Evolutionary conservation across 2,797 vertebrate genomes (phyloP).

Genomic region (Acanthornis magna): DNA sequence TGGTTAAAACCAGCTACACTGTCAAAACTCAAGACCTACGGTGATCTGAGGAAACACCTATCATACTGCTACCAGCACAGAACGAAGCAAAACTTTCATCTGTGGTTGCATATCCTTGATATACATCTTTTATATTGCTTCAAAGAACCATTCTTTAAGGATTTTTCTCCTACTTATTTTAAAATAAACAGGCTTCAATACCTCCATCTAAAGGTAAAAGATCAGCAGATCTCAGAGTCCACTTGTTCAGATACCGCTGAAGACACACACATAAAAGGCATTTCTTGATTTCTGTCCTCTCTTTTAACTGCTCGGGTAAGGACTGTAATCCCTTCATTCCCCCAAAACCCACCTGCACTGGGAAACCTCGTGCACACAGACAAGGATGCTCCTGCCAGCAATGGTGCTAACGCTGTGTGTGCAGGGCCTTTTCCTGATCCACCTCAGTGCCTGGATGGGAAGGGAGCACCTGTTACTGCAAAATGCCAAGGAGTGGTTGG

Average conservation of each 20-base stretch:
- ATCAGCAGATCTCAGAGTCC: neutral
- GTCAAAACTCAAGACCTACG: neutral
- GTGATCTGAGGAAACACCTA: neutral
- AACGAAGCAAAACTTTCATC: neutral
- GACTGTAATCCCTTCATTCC: neutral
- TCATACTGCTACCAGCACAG: neutral
- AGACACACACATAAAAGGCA: neutral
- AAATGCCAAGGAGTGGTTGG: neutral
- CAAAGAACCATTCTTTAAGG: neutral
- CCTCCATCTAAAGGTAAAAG: neutral
- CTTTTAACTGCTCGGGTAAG: neutral
- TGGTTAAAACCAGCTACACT: neutral
- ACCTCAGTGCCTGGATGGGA: too few species aligned
- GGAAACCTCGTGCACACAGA: neutral
- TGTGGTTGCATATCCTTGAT: neutral
- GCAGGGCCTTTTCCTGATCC: neutral
- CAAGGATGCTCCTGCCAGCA: neutral
- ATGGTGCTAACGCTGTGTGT: rapidly evolving
- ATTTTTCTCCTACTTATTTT: neutral
- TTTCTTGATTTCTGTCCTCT: neutral
- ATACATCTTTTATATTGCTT: neutral
- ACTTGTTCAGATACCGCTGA: neutral
- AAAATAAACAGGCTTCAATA: neutral
- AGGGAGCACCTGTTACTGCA: neutral
- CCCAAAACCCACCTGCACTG: neutral